Conservation (phyloP, 2,888 invertebrate genomes). For the Trimorus sp. region DNA sequence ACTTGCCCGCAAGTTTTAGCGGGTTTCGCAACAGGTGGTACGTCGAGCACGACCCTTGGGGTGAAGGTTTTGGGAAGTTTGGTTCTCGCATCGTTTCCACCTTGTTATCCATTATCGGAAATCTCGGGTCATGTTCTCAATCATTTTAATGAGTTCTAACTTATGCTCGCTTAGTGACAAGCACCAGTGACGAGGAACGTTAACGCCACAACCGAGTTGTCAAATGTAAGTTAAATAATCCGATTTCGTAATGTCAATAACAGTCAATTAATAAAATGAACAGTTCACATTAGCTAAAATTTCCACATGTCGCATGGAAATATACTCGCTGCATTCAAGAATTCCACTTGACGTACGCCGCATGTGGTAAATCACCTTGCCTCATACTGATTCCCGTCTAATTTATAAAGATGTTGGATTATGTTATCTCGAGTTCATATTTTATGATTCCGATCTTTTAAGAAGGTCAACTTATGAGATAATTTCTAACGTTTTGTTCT, state of each 20-base stretch:
- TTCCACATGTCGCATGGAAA: too few relatives aligned
- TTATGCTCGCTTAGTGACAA: constrained; percentile 41
- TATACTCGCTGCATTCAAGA: too few relatives aligned
- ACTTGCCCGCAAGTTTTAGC: constrained; percentile 29
- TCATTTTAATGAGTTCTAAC: constrained; percentile 62
- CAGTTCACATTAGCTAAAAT: too few relatives aligned
- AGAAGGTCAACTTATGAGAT: too few relatives aligned
- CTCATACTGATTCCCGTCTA: too few relatives aligned
- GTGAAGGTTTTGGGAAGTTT: constrained; percentile 57
- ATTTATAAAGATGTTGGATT: too few relatives aligned
- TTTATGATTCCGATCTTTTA: too few relatives aligned
- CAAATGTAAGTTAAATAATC: neutral
- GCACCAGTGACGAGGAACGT: constrained; percentile 8
- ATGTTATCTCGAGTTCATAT: too few relatives aligned
- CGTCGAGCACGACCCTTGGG: constrained; percentile 49
- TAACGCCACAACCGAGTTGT: neutral
- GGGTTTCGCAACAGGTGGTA: constrained; percentile 63
- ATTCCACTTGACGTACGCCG: too few relatives aligned
- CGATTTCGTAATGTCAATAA: too few relatives aligned
- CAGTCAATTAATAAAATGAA: neutral
- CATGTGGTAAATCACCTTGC: too few relatives aligned
- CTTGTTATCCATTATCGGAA: constrained; percentile 62
- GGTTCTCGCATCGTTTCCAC: constrained; percentile 57
- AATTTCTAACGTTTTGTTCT: too few relatives aligned
- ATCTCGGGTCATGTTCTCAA: constrained; percentile 55